Percentiles rank a stretch among this genome's conserved stretches.
Evolutionary conservation across 2,113 vertebrate species (phyloP).

Genomic region (Bufo gargarizans): DNA sequence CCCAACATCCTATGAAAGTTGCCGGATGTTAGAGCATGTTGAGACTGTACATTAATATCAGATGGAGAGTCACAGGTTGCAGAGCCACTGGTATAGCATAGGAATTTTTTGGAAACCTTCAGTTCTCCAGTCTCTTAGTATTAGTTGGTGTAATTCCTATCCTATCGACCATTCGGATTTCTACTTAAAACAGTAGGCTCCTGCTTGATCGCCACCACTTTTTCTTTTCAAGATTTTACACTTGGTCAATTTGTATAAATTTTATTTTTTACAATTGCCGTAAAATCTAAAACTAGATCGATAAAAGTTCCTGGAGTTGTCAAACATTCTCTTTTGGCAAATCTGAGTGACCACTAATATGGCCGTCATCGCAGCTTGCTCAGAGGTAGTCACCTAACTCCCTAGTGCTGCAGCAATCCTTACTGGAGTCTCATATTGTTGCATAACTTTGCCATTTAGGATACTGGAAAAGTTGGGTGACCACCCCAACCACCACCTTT

Average conservation of each 20-base stretch:
- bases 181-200: neutral
- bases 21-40: neutral
- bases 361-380: neutral
- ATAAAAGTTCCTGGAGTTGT: too few relatives aligned
- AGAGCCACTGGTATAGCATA: too few relatives aligned
- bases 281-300: too few relatives aligned
- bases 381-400: neutral
- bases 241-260: neutral
- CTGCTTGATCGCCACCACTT: neutral
- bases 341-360: neutral
- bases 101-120: neutral
- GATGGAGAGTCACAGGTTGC: neutral
- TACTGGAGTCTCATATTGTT: neutral
- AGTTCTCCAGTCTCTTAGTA: too few relatives aligned
- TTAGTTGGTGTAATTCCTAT: too few relatives aligned
- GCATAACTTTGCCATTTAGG: neutral
- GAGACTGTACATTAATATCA: neutral
- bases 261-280: too few relatives aligned
- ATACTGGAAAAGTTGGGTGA: neutral
- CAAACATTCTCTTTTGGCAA: neutral
- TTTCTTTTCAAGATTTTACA: neutral
- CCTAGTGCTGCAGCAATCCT: neutral
- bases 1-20: neutral
- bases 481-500: too few relatives aligned
- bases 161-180: neutral